phyloP scores from a whole-genome alignment of 2,113 vertebrate genomes.

The Empidonax traillii region DNA sequence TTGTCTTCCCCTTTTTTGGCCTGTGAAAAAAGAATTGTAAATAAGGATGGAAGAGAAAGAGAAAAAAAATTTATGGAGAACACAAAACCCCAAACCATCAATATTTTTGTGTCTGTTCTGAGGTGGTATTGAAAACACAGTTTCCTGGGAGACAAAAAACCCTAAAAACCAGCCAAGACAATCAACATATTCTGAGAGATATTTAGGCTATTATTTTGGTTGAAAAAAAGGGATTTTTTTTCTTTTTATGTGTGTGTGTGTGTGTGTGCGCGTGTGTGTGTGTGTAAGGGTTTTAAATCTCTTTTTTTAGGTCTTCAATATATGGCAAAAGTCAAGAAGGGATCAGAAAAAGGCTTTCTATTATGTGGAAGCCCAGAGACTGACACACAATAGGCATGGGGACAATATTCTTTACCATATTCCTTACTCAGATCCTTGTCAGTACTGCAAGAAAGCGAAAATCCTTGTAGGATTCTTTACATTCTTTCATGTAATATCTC shows the following conservation, averaged over 20 bases:
- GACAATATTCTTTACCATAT: neutral
- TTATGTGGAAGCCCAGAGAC: neutral
- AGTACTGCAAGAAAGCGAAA: neutral
- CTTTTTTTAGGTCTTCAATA: neutral
- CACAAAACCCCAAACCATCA: neutral
- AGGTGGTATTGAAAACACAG: neutral
- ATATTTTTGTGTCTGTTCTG: neutral
- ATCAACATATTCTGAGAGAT: neutral
- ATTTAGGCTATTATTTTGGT: neutral
- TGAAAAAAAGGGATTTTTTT: fast-evolving
- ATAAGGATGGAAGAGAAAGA: neutral
- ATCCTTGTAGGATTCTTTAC: neutral
- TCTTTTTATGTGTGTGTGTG: no score
- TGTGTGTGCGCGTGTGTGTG: no score
- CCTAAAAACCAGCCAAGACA: neutral
- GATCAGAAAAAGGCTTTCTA: neutral
- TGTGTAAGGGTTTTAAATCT: neutral
- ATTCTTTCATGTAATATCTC: neutral
- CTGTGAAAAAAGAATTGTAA: neutral
- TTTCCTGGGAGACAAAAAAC: neutral
- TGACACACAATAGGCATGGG: neutral
- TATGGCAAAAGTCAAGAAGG: neutral
- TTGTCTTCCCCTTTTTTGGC: neutral
- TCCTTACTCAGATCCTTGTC: neutral
- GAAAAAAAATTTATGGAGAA: neutral